Conservation (phyloP, 1,140 invertebrate genomes). For the Myzus persicae region DNA sequence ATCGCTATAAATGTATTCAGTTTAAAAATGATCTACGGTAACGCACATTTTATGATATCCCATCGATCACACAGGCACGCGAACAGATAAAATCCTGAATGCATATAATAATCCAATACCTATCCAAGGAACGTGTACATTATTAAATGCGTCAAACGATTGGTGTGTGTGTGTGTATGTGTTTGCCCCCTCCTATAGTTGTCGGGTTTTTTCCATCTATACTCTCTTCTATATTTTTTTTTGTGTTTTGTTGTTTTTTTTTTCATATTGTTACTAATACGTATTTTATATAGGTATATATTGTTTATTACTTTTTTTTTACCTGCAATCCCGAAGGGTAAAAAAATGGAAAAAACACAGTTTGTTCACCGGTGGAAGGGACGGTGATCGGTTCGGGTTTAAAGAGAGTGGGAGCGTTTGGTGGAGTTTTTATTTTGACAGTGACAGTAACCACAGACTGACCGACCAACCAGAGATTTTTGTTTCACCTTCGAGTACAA, state of each 20-base stretch:
- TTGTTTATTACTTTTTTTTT: constrained; percentile 14
- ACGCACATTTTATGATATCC: background rate
- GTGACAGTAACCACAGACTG: constrained; percentile 57
- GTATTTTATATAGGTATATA: constrained; percentile 15
- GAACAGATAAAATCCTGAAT: constrained; percentile 29
- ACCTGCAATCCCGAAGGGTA: constrained; percentile 52
- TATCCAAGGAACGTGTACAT: constrained; percentile 29
- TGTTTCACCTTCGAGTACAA: constrained; percentile 57
- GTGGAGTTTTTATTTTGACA: constrained; percentile 59
- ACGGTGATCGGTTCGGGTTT: constrained; percentile 53
- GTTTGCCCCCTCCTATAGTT: constrained; percentile 25
- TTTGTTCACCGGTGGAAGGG: constrained; percentile 44
- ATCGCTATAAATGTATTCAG: constrained; percentile 22
- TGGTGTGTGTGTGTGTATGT: constrained; percentile 36
- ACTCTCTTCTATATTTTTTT: background rate
- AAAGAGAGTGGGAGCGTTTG: constrained; percentile 54
- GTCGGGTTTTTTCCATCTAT: constrained; percentile 5
- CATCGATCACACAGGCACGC: constrained; percentile 37
- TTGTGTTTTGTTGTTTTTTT: background rate
- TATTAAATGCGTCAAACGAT: constrained; percentile 45
- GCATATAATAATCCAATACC: constrained; percentile 29
- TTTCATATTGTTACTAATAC: background rate
- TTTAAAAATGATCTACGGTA: constrained; percentile 4
- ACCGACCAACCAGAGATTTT: constrained; percentile 59
- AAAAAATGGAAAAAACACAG: constrained; percentile 28